These are phyloP conservation scores for Sciurus niger DNA, from an alignment of 2,113 vertebrate species.

Conservation along the genomic window DNA sequence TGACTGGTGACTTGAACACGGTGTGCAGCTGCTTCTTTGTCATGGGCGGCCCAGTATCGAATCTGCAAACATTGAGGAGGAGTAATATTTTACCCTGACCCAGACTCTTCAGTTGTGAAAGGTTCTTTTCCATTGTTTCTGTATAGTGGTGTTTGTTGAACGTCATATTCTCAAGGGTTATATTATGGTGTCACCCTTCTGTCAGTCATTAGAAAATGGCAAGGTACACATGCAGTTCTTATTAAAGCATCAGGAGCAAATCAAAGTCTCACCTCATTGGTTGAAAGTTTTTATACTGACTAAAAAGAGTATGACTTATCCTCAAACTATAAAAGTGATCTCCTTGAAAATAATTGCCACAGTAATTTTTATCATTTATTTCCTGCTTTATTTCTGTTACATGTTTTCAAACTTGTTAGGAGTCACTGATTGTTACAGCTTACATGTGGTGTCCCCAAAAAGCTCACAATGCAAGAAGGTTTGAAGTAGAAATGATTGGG, in stretches of 20 bases:
- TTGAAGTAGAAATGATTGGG: too few relatives aligned
- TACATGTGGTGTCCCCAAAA: too few relatives aligned
- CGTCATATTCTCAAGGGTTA: background rate
- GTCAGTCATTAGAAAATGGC: background rate
- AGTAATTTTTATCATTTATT: constrained; percentile 8
- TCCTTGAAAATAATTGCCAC: background rate
- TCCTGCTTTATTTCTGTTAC: constrained; percentile 4
- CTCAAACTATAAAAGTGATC: background rate
- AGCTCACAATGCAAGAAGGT: too few relatives aligned
- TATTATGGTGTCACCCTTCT: background rate
- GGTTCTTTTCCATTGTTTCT: background rate
- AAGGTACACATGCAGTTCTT: background rate
- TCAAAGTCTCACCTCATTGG: background rate
- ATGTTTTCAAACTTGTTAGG: constrained; percentile 33
- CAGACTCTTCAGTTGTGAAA: background rate
- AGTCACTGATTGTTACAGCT: background rate
- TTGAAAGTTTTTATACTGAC: background rate
- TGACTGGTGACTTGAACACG: constrained; percentile 89
- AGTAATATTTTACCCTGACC: background rate
- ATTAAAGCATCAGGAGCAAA: background rate
- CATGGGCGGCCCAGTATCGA: constrained; percentile 93
- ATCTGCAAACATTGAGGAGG: constrained; percentile 88
- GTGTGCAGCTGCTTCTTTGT: constrained; percentile 93
- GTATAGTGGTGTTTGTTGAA: background rate
- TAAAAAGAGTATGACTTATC: background rate